Percentiles rank a stretch among this genome's conserved stretches.
These are phyloP conservation scores for Platycnemis pennipes DNA, from an alignment of 2,888 invertebrate species.

Conservation along the genomic window DNA sequence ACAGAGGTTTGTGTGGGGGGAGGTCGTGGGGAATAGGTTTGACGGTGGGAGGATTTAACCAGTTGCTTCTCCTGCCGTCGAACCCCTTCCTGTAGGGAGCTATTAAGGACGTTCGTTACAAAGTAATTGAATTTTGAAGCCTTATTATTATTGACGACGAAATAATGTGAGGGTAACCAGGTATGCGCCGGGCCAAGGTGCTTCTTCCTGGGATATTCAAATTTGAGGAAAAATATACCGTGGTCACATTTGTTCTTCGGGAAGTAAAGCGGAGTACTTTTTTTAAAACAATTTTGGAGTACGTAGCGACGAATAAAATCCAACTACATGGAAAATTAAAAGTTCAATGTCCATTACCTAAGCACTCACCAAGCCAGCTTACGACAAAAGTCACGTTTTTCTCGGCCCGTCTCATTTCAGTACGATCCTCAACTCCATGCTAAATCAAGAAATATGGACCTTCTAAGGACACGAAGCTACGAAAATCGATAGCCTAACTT, in stretches of 20 bases:
- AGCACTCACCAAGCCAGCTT: too few species aligned
- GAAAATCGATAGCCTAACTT: too few species aligned
- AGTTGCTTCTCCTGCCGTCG: constrained; percentile 20
- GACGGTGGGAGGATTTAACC: constrained; percentile 14
- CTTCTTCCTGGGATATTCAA: not conserved
- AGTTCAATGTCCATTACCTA: too few species aligned
- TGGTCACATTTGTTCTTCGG: not conserved
- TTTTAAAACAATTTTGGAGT: too few species aligned
- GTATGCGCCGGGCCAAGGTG: not conserved
- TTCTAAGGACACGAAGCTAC: too few species aligned
- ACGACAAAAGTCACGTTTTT: too few species aligned
- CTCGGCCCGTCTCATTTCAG: too few species aligned
- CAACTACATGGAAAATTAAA: too few species aligned
- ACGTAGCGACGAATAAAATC: too few species aligned
- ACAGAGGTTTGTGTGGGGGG: not conserved
- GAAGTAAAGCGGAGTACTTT: not conserved
- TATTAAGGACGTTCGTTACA: constrained; percentile 27
- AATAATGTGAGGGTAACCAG: constrained; percentile 11
- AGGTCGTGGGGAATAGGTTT: not conserved
- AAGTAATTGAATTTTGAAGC: constrained; percentile 23
- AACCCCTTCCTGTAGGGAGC: constrained; percentile 25
- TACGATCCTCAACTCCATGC: too few species aligned
- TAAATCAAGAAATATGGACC: too few species aligned
- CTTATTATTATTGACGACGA: constrained; percentile 45
- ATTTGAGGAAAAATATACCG: not conserved